Conservation (phyloP, 2,797 vertebrate species). For the Phoebastria nigripes region DNA sequence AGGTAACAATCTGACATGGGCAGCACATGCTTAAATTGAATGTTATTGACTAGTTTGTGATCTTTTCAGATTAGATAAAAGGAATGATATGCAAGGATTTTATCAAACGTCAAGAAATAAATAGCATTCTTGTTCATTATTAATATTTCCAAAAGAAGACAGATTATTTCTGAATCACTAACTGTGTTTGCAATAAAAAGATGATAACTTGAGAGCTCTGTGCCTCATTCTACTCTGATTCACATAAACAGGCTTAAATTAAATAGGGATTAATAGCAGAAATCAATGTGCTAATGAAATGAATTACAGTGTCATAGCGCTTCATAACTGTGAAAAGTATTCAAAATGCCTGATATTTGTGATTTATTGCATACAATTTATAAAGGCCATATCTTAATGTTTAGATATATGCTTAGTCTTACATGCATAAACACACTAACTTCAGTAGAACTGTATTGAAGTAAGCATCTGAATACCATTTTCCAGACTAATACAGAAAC, state of each 20-base stretch:
- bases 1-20: background rate
- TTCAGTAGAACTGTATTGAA: background rate
- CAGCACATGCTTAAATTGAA: constrained; percentile 16
- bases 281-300: background rate
- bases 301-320: background rate
- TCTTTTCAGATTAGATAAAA: background rate
- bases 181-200: background rate
- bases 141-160: background rate
- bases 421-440: background rate
- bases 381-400: background rate
- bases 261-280: background rate
- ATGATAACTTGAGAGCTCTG: background rate
- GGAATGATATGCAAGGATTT: background rate
- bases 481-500: background rate
- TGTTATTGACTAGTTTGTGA: background rate
- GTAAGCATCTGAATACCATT: background rate
- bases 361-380: background rate
- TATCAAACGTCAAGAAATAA: background rate
- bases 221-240: background rate
- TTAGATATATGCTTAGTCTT: background rate
- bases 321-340: background rate
- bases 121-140: background rate
- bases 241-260: background rate
- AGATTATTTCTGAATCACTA: background rate
- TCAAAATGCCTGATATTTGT: background rate